Conservation (phyloP, 2,113 vertebrate species). For the Rousettus leschenaultii region DNA sequence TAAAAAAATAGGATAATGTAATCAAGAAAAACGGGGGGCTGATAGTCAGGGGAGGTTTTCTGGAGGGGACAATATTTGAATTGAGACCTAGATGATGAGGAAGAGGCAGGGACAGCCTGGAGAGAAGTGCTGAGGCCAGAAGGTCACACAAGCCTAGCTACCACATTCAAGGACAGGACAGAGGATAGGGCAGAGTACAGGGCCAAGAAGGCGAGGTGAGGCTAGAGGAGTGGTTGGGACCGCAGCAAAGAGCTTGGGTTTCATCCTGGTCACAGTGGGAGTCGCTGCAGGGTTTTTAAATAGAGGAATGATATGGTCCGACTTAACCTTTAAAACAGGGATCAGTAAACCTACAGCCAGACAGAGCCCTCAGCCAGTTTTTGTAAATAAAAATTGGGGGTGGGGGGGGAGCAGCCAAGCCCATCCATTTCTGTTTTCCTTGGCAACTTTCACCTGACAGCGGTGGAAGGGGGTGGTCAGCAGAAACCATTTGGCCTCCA, state of each 20-base stretch:
- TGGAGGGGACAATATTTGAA: background rate
- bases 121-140: background rate
- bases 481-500: background rate
- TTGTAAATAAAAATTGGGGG: background rate
- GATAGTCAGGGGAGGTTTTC: background rate
- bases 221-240: rapidly evolving
- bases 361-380: background rate
- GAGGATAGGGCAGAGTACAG: rapidly evolving
- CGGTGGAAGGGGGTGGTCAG: rapidly evolving
- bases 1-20: background rate
- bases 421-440: no score
- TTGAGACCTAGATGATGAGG: background rate
- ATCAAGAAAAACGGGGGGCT: no score
- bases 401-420: rapidly evolving
- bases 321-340: background rate
- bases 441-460: background rate
- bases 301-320: background rate
- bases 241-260: background rate
- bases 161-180: background rate
- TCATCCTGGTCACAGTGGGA: background rate
- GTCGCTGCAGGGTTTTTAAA: background rate
- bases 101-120: background rate
- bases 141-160: background rate
- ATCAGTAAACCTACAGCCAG: background rate
- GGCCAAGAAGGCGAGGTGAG: rapidly evolving